Percentiles rank a stretch among this genome's conserved stretches.
Conservation (phyloP, 2,113 vertebrate genomes). For the Dipodomys spectabilis region DNA sequence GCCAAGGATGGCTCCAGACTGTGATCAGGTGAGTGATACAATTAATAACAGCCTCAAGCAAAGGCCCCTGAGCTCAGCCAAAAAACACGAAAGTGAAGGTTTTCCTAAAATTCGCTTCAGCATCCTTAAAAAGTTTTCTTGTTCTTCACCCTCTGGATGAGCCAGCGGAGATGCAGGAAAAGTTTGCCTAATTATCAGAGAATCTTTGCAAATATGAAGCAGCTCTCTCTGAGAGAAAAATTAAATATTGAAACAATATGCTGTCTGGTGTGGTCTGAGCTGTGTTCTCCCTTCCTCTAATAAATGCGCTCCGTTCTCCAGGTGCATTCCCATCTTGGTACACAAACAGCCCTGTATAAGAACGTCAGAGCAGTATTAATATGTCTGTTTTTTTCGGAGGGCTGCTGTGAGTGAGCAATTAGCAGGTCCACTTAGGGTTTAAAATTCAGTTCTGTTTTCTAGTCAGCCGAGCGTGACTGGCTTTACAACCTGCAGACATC, state of each 20-base stretch:
- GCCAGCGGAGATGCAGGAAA: background rate
- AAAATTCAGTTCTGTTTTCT: background rate
- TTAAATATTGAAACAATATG: background rate
- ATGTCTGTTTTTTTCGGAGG: background rate
- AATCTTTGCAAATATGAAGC: background rate
- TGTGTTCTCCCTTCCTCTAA: background rate
- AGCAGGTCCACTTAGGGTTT: background rate
- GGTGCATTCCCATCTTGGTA: no score
- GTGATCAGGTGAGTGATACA: background rate
- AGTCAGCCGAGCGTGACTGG: background rate
- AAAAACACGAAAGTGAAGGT: background rate
- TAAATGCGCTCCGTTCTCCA: background rate
- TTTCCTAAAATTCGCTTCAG: background rate
- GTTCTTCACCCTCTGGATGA: background rate
- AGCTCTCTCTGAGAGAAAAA: background rate
- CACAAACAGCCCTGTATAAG: background rate
- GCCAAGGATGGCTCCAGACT: background rate
- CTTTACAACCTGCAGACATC: background rate
- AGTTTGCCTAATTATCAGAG: background rate
- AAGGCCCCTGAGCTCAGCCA: background rate
- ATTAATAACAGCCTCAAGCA: accelerated
- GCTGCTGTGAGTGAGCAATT: background rate
- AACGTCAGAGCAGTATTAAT: background rate
- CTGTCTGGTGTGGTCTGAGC: background rate
- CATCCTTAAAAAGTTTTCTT: background rate